Conservation (phyloP, 2,888 invertebrate genomes). For the Andrena minutula region DNA sequence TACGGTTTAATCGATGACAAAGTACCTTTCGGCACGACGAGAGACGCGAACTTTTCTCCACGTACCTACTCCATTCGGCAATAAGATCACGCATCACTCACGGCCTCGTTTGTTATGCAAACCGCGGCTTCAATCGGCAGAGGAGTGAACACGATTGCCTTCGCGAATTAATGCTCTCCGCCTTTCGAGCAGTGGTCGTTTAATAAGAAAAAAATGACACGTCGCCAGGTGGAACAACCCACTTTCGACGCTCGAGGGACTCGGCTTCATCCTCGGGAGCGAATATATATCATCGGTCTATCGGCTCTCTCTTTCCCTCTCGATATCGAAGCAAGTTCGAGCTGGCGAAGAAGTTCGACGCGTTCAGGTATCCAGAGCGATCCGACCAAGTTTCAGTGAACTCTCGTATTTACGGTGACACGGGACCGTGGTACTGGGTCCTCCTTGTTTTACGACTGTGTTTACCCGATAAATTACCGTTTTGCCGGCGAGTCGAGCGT, state of each 20-base stretch:
- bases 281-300: conserved; percentile 27
- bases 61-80: conserved; percentile 48
- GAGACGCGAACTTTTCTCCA: conserved; percentile 38
- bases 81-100: conserved; percentile 57
- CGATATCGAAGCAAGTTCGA: conserved; percentile 17
- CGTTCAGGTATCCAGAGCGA: conserved; percentile 39
- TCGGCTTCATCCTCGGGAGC: neutral
- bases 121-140: conserved; percentile 25
- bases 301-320: conserved; percentile 14
- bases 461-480: conserved; percentile 71
- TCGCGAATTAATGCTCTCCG: conserved; percentile 29
- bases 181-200: neutral
- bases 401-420: conserved; percentile 58
- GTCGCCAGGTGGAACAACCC: conserved; percentile 30
- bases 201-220: conserved; percentile 31
- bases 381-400: conserved; percentile 48
- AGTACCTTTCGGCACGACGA: conserved; percentile 21
- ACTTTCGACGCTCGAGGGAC: conserved; percentile 20
- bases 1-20: conserved; percentile 61
- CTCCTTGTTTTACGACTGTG: conserved; percentile 60
- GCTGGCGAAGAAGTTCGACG: conserved; percentile 12
- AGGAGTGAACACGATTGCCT: conserved; percentile 13
- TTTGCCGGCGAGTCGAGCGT: conserved; percentile 62
- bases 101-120: conserved; percentile 57
- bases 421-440: conserved; percentile 14